A percentile compares a stretch with the other conserved stretches of the same genome.
phyloP scores from a whole-genome alignment of 2,888 invertebrate genomes.

The Lomographa bimaculata region DNA sequence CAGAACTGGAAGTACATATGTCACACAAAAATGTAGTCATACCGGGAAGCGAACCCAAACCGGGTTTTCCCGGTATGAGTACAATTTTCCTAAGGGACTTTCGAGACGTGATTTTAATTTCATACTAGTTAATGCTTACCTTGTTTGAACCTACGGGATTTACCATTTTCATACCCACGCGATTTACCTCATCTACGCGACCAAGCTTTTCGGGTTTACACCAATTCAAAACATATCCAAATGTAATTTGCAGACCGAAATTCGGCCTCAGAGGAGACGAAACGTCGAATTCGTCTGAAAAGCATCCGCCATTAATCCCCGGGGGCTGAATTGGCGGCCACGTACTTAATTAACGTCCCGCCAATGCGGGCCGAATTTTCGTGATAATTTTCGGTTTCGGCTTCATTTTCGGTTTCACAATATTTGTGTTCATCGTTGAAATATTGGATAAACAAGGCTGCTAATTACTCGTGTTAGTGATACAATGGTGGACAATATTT shows the following conservation, averaged over 20 bases:
- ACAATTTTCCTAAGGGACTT: no score
- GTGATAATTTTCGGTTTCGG: slow-evolving; percentile 11
- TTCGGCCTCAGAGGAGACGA: slow-evolving; percentile 8
- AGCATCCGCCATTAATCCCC: slow-evolving; percentile 30
- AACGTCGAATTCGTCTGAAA: slow-evolving; percentile 28
- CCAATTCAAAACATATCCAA: background rate
- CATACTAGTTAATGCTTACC: no score
- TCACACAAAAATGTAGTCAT: no score
- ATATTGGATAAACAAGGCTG: slow-evolving; percentile 3
- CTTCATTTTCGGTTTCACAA: slow-evolving; percentile 3
- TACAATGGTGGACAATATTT: background rate
- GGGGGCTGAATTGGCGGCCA: slow-evolving; percentile 38
- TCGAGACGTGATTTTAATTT: no score
- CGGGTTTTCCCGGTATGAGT: no score
- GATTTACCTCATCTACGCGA: no score
- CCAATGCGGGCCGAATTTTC: slow-evolving; percentile 26
- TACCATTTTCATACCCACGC: no score
- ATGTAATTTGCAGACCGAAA: background rate
- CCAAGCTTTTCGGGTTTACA: no score
- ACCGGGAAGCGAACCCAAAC: no score
- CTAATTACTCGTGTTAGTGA: background rate
- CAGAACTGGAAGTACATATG: no score
- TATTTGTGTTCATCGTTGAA: slow-evolving; percentile 6
- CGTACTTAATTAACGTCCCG: slow-evolving; percentile 47
- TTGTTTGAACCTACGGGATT: no score